These are phyloP conservation scores for Leptobrachium leishanense DNA, from an alignment of 2,113 vertebrate genomes.

Conservation along the genomic window DNA sequence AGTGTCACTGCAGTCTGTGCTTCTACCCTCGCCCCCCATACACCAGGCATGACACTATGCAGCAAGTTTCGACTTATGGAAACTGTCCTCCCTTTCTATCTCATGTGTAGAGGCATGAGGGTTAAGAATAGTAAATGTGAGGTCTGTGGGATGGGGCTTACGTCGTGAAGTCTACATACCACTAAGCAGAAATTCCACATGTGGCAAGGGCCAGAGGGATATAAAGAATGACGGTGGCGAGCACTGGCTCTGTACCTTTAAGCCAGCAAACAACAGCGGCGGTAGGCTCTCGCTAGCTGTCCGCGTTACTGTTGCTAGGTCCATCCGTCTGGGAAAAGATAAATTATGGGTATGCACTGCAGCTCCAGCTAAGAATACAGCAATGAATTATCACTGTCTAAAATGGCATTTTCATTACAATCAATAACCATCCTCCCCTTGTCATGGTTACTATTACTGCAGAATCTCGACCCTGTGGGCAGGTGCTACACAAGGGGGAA, in stretches of 20 bases:
- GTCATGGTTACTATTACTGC: slow-evolving; percentile 54
- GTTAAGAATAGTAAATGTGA: too few relatives aligned
- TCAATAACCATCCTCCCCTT: slow-evolving; percentile 50
- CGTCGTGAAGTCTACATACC: too few relatives aligned
- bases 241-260: slow-evolving; percentile 10
- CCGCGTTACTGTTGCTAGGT: slow-evolving; percentile 27
- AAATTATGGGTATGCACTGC: slow-evolving; percentile 25
- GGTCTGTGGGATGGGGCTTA: too few relatives aligned
- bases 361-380: slow-evolving; percentile 19
- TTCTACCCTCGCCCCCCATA: too few relatives aligned
- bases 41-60: too few relatives aligned
- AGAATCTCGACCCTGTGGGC: slow-evolving; percentile 49
- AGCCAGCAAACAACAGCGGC: slow-evolving; percentile 1
- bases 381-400: slow-evolving; percentile 25
- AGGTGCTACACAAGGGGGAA: slow-evolving; percentile 15
- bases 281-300: neutral
- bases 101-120: too few relatives aligned
- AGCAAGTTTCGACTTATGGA: too few relatives aligned
- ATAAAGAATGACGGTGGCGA: too few relatives aligned
- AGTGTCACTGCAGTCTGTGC: too few relatives aligned
- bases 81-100: too few relatives aligned
- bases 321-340: slow-evolving; percentile 1
- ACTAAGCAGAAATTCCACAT: too few relatives aligned
- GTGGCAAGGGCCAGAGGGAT: too few relatives aligned
- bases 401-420: slow-evolving; percentile 45